Conservation (phyloP, 2,797 vertebrate species). For the Sorex maritimensis region DNA sequence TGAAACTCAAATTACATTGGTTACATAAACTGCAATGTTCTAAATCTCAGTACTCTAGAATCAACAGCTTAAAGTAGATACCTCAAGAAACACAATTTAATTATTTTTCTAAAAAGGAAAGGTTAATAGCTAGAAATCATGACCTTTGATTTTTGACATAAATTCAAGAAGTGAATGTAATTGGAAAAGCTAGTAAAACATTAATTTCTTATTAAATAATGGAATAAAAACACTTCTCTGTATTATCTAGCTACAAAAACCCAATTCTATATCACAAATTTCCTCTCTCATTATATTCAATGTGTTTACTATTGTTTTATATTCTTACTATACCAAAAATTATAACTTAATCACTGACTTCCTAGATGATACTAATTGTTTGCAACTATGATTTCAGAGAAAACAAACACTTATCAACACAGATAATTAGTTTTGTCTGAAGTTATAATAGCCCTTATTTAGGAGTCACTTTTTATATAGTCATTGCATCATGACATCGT, state of each 20-base stretch:
- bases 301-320: not conserved
- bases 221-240: conserved; percentile 83
- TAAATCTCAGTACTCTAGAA: conserved; percentile 80
- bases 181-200: conserved; percentile 81
- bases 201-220: conserved; percentile 82
- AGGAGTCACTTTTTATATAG: conserved; percentile 75
- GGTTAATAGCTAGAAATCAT: conserved; percentile 89
- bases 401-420: conserved; percentile 86
- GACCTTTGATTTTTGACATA: conserved; percentile 86
- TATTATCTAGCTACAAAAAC: conserved; percentile 79
- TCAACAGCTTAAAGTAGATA: conserved; percentile 86
- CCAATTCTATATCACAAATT: conserved; percentile 75
- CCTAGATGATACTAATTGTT: conserved; percentile 76
- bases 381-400: conserved; percentile 56
- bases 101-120: conserved; percentile 86
- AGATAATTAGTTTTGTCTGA: conserved; percentile 68
- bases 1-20: conserved; percentile 88
- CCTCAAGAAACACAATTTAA: conserved; percentile 86
- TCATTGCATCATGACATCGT: conserved; percentile 35
- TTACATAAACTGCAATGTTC: conserved; percentile 89
- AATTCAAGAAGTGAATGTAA: conserved; percentile 84
- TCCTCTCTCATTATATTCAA: conserved; percentile 69
- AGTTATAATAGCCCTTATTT: conserved; percentile 71
- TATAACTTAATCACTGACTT: conserved; percentile 78
- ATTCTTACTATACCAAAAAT: conserved; percentile 68